These are phyloP conservation scores for Romanogobio albipinnatus DNA, from an alignment of 2,113 vertebrate species.

Conservation along the genomic window DNA sequence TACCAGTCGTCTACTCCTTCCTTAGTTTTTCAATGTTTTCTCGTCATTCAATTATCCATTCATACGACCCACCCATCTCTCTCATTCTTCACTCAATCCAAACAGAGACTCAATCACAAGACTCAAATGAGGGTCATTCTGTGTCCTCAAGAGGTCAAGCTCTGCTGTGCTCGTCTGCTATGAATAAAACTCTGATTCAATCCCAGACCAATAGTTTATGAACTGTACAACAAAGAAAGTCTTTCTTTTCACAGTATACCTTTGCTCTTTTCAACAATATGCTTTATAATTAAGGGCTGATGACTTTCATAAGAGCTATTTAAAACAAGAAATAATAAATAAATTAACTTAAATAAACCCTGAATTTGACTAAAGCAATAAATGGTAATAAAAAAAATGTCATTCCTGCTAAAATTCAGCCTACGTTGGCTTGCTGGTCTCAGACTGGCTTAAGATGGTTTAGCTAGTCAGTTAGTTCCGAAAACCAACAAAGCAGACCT, in stretches of 20 bases:
- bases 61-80: background rate
- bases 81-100: background rate
- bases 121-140: slow-evolving; percentile 18
- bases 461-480: background rate
- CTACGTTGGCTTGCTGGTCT: background rate
- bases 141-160: background rate
- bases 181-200: slow-evolving; percentile 40
- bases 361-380: background rate
- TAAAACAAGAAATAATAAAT: background rate
- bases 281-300: background rate
- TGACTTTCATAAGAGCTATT: slow-evolving; percentile 17
- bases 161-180: background rate
- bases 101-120: background rate
- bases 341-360: background rate
- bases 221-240: background rate
- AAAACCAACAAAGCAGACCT: background rate
- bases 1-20: background rate
- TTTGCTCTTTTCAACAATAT: background rate
- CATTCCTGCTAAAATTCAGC: background rate
- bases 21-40: background rate
- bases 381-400: background rate
- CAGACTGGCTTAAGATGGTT: background rate
- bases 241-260: background rate
- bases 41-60: background rate
- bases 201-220: background rate